Conservation (phyloP, 2,888 invertebrate genomes). For the Gari tellinella region DNA sequence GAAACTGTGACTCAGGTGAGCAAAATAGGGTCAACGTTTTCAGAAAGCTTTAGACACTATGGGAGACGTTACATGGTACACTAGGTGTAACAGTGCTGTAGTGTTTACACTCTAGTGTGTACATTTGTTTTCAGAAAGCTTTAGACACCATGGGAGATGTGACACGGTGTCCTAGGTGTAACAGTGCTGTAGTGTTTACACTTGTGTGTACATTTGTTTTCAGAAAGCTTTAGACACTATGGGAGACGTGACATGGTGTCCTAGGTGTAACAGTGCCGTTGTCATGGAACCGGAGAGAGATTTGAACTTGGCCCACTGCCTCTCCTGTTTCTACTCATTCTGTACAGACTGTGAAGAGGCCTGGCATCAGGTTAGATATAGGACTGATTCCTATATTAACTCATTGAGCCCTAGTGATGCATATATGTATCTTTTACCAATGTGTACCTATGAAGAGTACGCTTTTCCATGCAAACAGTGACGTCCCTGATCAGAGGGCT, state of each 20-base stretch:
- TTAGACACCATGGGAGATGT: constrained; percentile 78
- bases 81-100: constrained; percentile 72
- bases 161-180: constrained; percentile 77
- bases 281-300: constrained; percentile 69
- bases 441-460: too few species aligned
- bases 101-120: constrained; percentile 69
- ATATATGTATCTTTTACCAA: too few species aligned
- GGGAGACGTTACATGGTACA: constrained; percentile 78
- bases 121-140: constrained; percentile 73
- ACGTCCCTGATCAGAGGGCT: too few species aligned
- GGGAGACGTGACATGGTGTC: constrained; percentile 78
- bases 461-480: too few species aligned
- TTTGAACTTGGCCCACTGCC: constrained; percentile 70
- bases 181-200: constrained; percentile 31
- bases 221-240: constrained; percentile 78
- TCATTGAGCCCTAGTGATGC: too few species aligned
- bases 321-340: constrained; percentile 72
- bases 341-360: constrained; percentile 73
- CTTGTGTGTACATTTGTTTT: constrained; percentile 8
- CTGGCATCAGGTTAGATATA: constrained; percentile 76
- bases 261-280: constrained; percentile 72
- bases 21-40: too few species aligned
- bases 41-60: constrained; percentile 78
- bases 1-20: too few species aligned
- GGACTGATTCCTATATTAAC: too few species aligned